Percentiles rank a stretch among this genome's conserved stretches.
These are phyloP conservation scores for Rhagoletis zephyria DNA, from an alignment of 1,140 invertebrate genomes.

Conservation along the genomic window DNA sequence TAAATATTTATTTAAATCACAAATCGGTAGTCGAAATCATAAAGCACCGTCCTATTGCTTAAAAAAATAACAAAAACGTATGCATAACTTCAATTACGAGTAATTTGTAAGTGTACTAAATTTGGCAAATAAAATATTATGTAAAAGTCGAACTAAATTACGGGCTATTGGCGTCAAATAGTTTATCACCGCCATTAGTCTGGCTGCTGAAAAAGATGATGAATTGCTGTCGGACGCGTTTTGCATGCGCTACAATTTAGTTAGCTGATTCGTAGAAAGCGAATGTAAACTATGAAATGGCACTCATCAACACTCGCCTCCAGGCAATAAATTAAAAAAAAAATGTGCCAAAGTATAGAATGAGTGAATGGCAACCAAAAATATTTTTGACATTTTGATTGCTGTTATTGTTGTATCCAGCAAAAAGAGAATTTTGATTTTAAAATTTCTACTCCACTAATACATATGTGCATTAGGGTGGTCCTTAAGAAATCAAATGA, in stretches of 20 bases:
- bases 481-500: too few species aligned
- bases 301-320: not conserved
- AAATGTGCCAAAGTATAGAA: not conserved
- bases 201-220: not conserved
- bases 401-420: too few species aligned
- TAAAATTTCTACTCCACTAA: too few species aligned
- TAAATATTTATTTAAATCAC: too few species aligned
- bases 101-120: too few species aligned
- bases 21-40: too few species aligned
- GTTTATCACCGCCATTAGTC: not conserved
- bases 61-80: too few species aligned
- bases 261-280: not conserved
- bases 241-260: not conserved
- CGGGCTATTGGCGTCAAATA: not conserved
- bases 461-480: too few species aligned
- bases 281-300: constrained; percentile 9
- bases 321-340: not conserved
- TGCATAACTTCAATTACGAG: too few species aligned
- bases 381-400: not conserved
- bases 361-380: not conserved
- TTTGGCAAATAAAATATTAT: not conserved
- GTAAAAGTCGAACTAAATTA: not conserved
- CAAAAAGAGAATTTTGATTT: too few species aligned
- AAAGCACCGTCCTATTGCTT: too few species aligned
- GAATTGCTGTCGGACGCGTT: constrained; percentile 16